Conservation (phyloP, 2,888 invertebrate species). For the Thysanoteuthis rhombus region DNA sequence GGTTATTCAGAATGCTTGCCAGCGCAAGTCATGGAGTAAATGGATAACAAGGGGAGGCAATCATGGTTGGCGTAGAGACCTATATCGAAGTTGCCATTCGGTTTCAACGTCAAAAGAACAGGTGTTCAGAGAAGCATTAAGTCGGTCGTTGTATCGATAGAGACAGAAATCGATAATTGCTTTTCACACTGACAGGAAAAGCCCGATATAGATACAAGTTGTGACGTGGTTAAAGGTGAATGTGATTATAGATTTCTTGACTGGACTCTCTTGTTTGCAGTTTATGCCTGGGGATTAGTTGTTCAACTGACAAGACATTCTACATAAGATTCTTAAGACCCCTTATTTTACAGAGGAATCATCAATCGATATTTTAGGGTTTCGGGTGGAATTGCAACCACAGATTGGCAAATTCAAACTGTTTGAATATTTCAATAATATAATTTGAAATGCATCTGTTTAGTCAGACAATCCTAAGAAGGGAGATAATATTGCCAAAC, state of each 20-base stretch:
- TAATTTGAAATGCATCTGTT: too few relatives aligned
- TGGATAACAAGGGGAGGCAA: background rate
- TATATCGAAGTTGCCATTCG: background rate
- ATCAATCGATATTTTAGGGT: too few relatives aligned
- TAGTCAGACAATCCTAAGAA: too few relatives aligned
- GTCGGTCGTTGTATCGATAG: background rate
- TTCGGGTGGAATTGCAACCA: too few relatives aligned
- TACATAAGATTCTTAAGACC: background rate
- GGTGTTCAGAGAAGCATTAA: background rate
- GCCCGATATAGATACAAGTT: background rate
- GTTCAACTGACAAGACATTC: background rate
- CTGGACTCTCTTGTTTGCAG: background rate
- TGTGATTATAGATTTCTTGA: background rate
- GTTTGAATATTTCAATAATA: too few relatives aligned
- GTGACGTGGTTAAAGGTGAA: background rate
- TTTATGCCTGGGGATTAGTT: background rate
- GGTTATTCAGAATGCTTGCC: background rate
- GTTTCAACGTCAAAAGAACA: background rate
- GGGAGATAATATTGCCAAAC: too few relatives aligned
- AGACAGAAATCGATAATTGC: background rate
- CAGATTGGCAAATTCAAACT: too few relatives aligned
- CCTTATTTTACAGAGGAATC: too few relatives aligned
- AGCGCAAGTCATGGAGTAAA: background rate
- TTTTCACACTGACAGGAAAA: background rate
- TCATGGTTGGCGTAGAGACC: background rate